A percentile compares a stretch with the other conserved stretches of the same genome.
These are phyloP conservation scores for Steinernema hermaphroditum DNA, from an alignment of 2,888 invertebrate genomes.

Conservation along the genomic window DNA sequence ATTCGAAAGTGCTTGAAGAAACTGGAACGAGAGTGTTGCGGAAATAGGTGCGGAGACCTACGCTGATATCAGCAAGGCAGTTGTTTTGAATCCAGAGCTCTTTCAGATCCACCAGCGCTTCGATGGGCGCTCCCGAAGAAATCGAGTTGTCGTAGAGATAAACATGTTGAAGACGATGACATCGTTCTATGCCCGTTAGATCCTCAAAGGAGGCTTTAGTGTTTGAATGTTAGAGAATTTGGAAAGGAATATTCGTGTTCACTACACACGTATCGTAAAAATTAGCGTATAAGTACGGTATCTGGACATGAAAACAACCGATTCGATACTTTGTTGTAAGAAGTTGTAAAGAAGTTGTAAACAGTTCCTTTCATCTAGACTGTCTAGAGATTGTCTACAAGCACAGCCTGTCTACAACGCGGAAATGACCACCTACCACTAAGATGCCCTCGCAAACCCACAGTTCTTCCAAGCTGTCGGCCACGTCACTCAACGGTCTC, in stretches of 20 bases:
- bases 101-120: slow-evolving; percentile 43
- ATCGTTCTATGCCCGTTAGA: slow-evolving; percentile 53
- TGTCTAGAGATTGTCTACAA: no score
- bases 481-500: slow-evolving; percentile 55
- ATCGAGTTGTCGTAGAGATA: slow-evolving; percentile 59
- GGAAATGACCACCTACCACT: no score
- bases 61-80: slow-evolving; percentile 38
- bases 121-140: slow-evolving; percentile 43
- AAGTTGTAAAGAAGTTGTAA: no score
- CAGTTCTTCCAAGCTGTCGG: slow-evolving; percentile 55
- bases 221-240: not conserved
- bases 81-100: slow-evolving; percentile 48
- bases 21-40: slow-evolving; percentile 39
- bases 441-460: slow-evolving; percentile 53
- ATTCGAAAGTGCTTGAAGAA: slow-evolving; percentile 43
- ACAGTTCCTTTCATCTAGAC: no score
- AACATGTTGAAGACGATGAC: slow-evolving; percentile 48
- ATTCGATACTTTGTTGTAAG: no score
- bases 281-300: no score
- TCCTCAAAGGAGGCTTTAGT: slow-evolving; percentile 50
- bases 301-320: no score
- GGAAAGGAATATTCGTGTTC: no score
- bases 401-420: no score
- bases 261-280: no score
- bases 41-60: slow-evolving; percentile 22